phyloP scores from a whole-genome alignment of 2,113 vertebrate genomes.

The Sinocyclocheilus rhinocerous region DNA sequence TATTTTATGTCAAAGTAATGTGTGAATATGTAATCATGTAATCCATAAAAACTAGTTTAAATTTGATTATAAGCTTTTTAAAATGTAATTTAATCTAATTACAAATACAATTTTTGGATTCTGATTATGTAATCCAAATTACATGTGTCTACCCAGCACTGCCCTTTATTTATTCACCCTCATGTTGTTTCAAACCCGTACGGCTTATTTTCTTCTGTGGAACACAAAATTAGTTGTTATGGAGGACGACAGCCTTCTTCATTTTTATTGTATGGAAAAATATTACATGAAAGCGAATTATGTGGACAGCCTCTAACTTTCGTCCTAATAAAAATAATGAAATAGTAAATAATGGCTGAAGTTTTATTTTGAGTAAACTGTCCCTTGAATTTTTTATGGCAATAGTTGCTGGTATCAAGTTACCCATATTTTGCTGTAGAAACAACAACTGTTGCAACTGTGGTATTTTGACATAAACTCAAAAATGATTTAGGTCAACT shows the following conservation, averaged over 20 bases:
- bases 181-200: not conserved
- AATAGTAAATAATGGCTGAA: not conserved
- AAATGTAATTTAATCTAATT: not conserved
- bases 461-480: not conserved
- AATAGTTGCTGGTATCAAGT: not conserved
- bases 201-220: not conserved
- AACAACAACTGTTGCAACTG: not conserved
- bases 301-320: not conserved
- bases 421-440: not conserved
- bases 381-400: not conserved
- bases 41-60: not conserved
- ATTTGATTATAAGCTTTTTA: too few species aligned
- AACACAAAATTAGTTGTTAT: not conserved
- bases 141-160: not conserved
- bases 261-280: not conserved
- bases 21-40: not conserved
- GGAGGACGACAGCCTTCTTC: not conserved
- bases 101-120: not conserved
- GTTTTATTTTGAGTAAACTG: not conserved
- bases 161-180: not conserved
- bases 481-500: conserved; percentile 36
- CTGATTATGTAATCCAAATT: not conserved
- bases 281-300: not conserved
- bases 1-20: not conserved
- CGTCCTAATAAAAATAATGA: not conserved